Evolutionary conservation across 2,113 vertebrate genomes (phyloP), one percentile per base, ranked within the genome.

Genomic region (Psettodes erumei): DNA sequence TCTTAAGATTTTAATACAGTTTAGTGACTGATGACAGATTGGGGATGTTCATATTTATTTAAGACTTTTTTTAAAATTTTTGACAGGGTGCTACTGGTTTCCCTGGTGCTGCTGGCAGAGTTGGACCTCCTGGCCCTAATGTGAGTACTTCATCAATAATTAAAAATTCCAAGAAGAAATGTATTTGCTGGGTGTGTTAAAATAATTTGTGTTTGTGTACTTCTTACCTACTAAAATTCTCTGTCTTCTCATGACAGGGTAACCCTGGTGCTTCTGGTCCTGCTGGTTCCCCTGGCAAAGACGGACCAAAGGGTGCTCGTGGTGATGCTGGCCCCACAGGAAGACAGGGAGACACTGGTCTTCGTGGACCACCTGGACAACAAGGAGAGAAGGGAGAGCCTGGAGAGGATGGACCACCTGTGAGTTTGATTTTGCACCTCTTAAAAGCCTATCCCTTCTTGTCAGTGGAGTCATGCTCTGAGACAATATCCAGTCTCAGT

Each of bases 51-150:
- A 19, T 54, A 3, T 62, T 81, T 19, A 65, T 5, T 74, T n/a
- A n/a, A n/a, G 28, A 65, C 68, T 12, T 77, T 15, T 47, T 40
- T 58, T 16, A n/a, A n/a, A n/a, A n/a, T 53, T 25, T 32, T 73
- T 69, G n/a, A 61, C 70, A 99, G 98, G 98, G 98, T 90, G 94
- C 95, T 61, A 98, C 98, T 0, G 98, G 98, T 93, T 99, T 99
- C 94, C 98, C 97, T 2, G 98, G 98, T 65, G 96, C 98, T 65
- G 97, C 98, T 51, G 98, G 98, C 56, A 95, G 98, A 0, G 98
- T 99, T n/a, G 98, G 98, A 91, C 75, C 96, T 53, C 97, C 97
- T 1, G 97, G 97, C 21, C 95, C 96, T 43, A 97, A 96, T 19
- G 98, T 99, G 93, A 96, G 96, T 90, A 2, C 65, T 61, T 55